These are phyloP conservation scores for Zoanthus sansibaricus DNA, from an alignment of 92 coral and sea anemone species.

Conservation along the genomic window DNA sequence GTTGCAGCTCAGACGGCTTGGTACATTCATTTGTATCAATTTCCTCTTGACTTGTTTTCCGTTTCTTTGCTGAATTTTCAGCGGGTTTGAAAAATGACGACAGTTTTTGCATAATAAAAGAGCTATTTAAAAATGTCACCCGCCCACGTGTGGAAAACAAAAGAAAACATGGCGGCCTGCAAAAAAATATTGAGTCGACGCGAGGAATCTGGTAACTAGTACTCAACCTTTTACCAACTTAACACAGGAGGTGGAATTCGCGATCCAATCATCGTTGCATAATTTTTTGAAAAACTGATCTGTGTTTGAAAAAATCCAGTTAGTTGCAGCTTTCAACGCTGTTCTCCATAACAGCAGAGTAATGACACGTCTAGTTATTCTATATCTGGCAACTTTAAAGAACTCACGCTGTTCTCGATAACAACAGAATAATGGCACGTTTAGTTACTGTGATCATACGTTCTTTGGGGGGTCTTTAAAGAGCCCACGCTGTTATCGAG, in stretches of 20 bases:
- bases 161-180: constrained; percentile 26
- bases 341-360: too few species aligned
- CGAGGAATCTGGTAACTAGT: constrained; percentile 37
- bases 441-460: too few species aligned
- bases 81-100: constrained; percentile 12
- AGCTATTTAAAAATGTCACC: constrained; percentile 31
- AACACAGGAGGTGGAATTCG: constrained; percentile 17
- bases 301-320: constrained; percentile 25
- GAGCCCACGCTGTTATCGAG: too few species aligned
- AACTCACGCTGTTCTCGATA: too few species aligned
- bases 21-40: constrained; percentile 18
- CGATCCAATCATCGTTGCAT: constrained; percentile 21
- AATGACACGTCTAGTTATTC: too few species aligned
- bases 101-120: constrained; percentile 31
- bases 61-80: constrained; percentile 38
- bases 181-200: constrained; percentile 12
- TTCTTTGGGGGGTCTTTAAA: too few species aligned
- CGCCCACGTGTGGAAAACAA: constrained; percentile 19
- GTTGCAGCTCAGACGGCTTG: constrained; percentile 15
- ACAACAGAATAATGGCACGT: too few species aligned
- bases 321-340: neutral
- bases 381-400: too few species aligned
- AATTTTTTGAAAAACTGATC: constrained; percentile 29
- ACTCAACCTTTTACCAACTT: constrained; percentile 28
- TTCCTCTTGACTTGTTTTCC: constrained; percentile 15